A percentile compares a stretch with the other conserved stretches of the same genome.
phyloP scores from a whole-genome alignment of 2,888 invertebrate genomes.

The Rhogogaster chlorosoma region DNA sequence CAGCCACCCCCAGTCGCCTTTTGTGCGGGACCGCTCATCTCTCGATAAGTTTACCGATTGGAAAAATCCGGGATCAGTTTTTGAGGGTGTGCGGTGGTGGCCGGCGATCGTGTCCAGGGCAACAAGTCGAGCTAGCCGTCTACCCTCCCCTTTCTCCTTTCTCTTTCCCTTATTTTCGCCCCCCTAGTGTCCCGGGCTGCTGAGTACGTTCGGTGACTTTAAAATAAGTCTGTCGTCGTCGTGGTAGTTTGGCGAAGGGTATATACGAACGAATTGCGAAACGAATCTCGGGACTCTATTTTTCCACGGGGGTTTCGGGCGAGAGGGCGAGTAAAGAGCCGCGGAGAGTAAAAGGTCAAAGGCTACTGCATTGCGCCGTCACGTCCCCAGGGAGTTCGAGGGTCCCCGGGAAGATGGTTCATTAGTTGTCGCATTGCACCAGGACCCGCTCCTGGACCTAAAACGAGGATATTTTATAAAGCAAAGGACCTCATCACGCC shows the following conservation, averaged over 20 bases:
- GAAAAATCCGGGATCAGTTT: slow-evolving; percentile 48
- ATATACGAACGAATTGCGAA: slow-evolving; percentile 24
- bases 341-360: slow-evolving; percentile 57
- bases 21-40: slow-evolving; percentile 29
- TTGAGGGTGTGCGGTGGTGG: slow-evolving; percentile 36
- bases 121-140: slow-evolving; percentile 45
- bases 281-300: neutral
- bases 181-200: neutral
- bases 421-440: slow-evolving; percentile 77
- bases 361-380: slow-evolving; percentile 77
- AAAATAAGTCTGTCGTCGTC: slow-evolving; percentile 19
- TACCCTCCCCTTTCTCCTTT: slow-evolving; percentile 15
- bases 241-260: neutral
- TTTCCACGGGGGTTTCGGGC: neutral
- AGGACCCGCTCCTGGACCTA: slow-evolving; percentile 63
- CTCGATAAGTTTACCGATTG: slow-evolving; percentile 43
- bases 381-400: slow-evolving; percentile 74
- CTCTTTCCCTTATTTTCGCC: neutral
- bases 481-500: slow-evolving; percentile 38
- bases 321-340: slow-evolving; percentile 37
- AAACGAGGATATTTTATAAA: slow-evolving; percentile 72
- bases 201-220: slow-evolving; percentile 40
- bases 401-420: slow-evolving; percentile 76
- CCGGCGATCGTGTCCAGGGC: slow-evolving; percentile 41
- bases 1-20: slow-evolving; percentile 2